A percentile compares a stretch with the other conserved stretches of the same genome.
phyloP scores from a whole-genome alignment of 1,140 invertebrate species.

The Cepaea nemoralis region DNA sequence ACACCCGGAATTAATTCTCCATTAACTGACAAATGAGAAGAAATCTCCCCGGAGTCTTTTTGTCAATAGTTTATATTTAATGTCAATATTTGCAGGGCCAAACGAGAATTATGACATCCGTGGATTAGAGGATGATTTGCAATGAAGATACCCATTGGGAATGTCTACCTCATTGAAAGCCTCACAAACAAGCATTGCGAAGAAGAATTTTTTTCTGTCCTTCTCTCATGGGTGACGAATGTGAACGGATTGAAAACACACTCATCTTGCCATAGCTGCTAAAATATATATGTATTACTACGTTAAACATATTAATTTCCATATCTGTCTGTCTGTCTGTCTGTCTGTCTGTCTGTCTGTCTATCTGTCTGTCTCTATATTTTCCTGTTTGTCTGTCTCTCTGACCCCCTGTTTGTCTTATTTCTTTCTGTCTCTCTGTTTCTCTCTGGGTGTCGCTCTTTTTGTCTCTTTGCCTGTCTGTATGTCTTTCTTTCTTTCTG shows the following conservation, averaged over 20 bases:
- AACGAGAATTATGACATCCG: background rate
- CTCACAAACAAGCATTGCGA: too few relatives aligned
- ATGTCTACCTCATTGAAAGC: too few relatives aligned
- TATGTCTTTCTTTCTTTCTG: background rate
- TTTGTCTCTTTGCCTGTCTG: background rate
- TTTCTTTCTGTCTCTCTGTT: background rate
- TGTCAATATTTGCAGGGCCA: background rate
- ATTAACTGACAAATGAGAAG: background rate
- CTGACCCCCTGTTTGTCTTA: background rate
- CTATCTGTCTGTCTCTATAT: background rate
- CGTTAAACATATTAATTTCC: background rate
- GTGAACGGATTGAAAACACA: too few relatives aligned
- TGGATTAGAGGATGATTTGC: too few relatives aligned
- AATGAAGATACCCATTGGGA: too few relatives aligned
- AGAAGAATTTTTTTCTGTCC: too few relatives aligned
- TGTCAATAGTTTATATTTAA: background rate
- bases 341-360: background rate
- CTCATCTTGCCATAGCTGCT: too few relatives aligned
- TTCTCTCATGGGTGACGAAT: too few relatives aligned
- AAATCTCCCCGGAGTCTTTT: background rate
- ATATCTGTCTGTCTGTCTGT: background rate
- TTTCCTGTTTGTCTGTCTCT: background rate
- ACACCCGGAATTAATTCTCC: background rate
- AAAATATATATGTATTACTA: too few relatives aligned
- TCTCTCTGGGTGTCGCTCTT: background rate